Conservation (phyloP, 2,113 vertebrate species). For the Pterocles gutturalis region DNA sequence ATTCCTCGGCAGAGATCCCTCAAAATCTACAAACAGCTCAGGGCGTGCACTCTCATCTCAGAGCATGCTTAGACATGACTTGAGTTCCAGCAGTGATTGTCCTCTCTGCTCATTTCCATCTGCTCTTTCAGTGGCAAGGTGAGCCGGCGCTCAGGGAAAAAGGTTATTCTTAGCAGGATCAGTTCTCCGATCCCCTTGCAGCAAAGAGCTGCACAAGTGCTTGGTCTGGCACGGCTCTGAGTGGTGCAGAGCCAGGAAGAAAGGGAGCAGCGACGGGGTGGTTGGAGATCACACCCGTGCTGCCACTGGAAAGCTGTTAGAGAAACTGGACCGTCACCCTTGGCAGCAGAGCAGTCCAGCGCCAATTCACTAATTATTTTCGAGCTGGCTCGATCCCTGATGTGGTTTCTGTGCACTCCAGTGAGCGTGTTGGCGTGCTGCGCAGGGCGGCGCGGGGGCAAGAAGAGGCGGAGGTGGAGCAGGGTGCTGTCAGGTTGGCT, state of each 20-base stretch:
- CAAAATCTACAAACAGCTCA: neutral
- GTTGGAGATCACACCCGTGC: neutral
- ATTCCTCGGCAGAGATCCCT: neutral
- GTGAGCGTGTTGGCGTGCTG: neutral
- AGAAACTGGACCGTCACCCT: neutral
- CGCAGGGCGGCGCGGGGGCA: neutral
- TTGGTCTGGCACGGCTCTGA: neutral
- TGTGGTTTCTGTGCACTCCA: neutral
- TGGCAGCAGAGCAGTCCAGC: neutral
- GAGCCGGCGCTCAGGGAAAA: neutral
- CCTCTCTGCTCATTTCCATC: neutral
- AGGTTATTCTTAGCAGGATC: neutral
- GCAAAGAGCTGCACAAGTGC: neutral
- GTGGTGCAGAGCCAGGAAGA: neutral
- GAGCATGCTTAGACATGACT: neutral
- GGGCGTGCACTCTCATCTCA: neutral
- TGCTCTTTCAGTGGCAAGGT: neutral
- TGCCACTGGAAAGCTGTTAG: neutral
- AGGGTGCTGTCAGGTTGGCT: neutral
- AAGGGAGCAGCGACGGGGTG: accelerated
- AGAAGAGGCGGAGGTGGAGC: accelerated
- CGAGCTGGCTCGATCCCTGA: neutral
- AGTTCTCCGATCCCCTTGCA: neutral
- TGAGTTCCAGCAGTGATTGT: neutral
- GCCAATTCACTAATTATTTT: neutral